phyloP scores from a whole-genome alignment of 2,888 invertebrate genomes.

The Pilophorus perplexus region DNA sequence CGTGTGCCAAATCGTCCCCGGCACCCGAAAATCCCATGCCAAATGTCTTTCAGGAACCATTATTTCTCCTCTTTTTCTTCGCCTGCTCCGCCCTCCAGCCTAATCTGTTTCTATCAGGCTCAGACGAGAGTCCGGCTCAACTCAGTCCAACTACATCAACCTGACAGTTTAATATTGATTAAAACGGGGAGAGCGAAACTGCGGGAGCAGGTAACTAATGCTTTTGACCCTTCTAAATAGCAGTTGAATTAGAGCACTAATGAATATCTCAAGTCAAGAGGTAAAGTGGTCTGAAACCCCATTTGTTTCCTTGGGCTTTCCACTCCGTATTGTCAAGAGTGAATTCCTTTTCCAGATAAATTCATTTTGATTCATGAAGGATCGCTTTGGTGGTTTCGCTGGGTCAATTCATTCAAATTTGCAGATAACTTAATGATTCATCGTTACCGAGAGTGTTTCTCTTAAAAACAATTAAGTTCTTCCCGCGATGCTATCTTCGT shows the following conservation, averaged over 20 bases:
- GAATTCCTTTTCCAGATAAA: too few species aligned
- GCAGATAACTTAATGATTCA: too few species aligned
- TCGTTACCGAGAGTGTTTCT: too few species aligned
- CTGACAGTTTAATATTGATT: constrained; percentile 18
- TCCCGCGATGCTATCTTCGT: too few species aligned
- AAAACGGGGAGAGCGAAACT: not conserved
- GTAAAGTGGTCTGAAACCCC: constrained; percentile 8
- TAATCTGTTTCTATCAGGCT: not conserved
- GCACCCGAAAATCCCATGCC: not conserved
- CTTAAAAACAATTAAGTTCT: too few species aligned
- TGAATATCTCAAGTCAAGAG: constrained; percentile 13
- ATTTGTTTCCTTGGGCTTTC: constrained; percentile 1
- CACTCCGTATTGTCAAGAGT: not conserved
- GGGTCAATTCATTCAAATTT: too few species aligned
- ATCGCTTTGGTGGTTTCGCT: too few species aligned
- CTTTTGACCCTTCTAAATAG: constrained; percentile 23
- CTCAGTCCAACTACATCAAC: not conserved
- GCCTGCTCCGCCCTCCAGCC: too few species aligned
- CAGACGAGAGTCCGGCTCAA: not conserved
- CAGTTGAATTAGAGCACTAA: constrained; percentile 16
- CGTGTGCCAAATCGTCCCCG: not conserved
- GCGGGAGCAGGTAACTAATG: constrained; percentile 19
- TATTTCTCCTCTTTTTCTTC: not conserved
- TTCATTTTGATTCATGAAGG: too few species aligned
- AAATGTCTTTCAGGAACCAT: not conserved